phyloP scores from a whole-genome alignment of 2,113 vertebrate species.

The Semnornis frantzii region DNA sequence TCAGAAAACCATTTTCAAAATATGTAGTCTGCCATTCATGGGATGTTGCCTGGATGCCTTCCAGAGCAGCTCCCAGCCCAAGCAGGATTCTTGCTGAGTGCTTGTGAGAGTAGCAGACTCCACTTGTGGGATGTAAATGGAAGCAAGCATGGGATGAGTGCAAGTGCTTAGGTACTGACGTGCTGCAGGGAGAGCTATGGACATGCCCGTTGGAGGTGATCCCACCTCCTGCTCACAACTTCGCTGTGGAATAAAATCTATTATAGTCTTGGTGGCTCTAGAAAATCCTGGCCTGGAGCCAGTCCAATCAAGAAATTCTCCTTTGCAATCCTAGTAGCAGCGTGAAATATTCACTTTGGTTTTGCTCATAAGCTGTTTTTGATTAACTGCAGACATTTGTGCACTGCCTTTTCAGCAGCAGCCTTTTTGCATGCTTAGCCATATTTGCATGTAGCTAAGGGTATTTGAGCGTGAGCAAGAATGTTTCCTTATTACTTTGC shows the following conservation, averaged over 20 bases:
- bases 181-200: rapidly evolving
- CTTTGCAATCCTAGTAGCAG: background rate
- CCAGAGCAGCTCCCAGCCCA: conserved; percentile 6
- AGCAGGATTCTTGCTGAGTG: background rate
- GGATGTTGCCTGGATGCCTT: background rate
- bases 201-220: rapidly evolving
- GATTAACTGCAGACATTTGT: conserved; percentile 1
- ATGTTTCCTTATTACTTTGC: background rate
- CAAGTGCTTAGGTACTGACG: background rate
- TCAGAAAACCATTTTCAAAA: conserved; percentile 12
- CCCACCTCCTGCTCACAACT: background rate
- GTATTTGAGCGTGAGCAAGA: background rate
- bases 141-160: background rate
- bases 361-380: conserved; percentile 7
- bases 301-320: background rate
- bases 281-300: background rate
- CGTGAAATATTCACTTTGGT: conserved; percentile 6
- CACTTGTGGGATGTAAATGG: background rate
- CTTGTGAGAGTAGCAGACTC: background rate
- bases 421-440: background rate
- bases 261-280: background rate
- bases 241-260: background rate
- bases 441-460: background rate
- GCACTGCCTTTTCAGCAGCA: background rate
- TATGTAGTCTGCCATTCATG: background rate